Conservation (phyloP, 2,797 vertebrate genomes). For the Smutsia gigantea region DNA sequence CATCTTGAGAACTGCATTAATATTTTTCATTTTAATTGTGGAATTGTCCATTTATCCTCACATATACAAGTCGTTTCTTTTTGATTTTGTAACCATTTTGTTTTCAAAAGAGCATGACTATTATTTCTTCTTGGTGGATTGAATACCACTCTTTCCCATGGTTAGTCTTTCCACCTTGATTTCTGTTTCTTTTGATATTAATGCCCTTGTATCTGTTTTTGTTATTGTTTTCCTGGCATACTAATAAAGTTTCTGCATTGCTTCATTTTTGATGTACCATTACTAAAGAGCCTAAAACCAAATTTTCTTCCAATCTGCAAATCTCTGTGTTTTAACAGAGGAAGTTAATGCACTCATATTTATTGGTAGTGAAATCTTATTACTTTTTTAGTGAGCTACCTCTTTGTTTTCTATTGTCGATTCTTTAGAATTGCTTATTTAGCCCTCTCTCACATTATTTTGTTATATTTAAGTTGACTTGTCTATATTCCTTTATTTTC, state of each 20-base stretch:
- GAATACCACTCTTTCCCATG: background rate
- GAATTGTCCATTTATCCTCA: background rate
- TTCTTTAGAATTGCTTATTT: background rate
- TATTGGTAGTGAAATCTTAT: background rate
- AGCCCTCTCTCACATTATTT: background rate
- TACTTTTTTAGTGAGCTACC: background rate
- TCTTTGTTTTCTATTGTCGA: background rate
- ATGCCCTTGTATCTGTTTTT: background rate
- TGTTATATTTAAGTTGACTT: background rate
- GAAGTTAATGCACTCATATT: background rate
- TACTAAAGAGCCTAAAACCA: background rate
- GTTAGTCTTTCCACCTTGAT: background rate
- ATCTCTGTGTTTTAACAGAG: background rate
- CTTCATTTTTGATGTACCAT: background rate
- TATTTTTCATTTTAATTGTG: background rate
- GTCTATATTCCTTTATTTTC: background rate
- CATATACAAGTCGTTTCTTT: background rate
- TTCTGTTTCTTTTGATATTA: slow-evolving; percentile 3
- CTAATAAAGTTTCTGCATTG: background rate
- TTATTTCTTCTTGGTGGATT: background rate
- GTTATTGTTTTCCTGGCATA: background rate
- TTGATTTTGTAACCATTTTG: background rate
- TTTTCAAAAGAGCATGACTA: background rate
- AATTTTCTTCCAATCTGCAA: background rate
- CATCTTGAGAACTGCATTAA: background rate